These are phyloP conservation scores for Artemisiospiza belli DNA, from an alignment of 2,113 vertebrate species.

Conservation along the genomic window DNA sequence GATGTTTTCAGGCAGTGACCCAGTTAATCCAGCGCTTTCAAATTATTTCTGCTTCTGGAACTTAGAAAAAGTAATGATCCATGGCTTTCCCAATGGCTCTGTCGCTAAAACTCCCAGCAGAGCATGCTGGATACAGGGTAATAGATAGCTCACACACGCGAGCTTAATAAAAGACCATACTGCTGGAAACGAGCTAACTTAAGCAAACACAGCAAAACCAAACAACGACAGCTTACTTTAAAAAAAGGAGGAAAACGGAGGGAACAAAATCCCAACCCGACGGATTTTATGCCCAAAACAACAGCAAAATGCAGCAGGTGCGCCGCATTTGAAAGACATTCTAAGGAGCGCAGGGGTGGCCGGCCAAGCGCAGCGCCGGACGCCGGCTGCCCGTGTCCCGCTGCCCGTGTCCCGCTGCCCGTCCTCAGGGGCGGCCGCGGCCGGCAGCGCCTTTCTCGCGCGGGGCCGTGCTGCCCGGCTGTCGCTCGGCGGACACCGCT, in stretches of 20 bases:
- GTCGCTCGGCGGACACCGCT: not conserved
- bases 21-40: conserved; percentile 23
- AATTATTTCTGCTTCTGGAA: conserved; percentile 41
- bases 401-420: not conserved
- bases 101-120: not conserved
- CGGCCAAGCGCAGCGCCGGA: not conserved
- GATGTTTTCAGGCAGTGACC: conserved; percentile 13
- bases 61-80: not conserved
- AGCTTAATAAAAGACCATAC: not conserved
- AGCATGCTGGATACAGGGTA: not conserved
- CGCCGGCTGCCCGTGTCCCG: not conserved
- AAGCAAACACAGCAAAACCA: not conserved
- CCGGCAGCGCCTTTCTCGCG: not conserved
- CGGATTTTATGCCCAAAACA: not conserved
- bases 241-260: not conserved
- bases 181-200: not conserved
- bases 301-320: not conserved
- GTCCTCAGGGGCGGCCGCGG: not conserved
- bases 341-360: accelerated
- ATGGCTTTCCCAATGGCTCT: not conserved
- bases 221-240: not conserved
- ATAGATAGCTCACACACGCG: not conserved
- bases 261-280: not conserved
- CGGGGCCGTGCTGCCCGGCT: not conserved
- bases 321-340: accelerated